Evolutionary conservation across 2,113 vertebrate species (phyloP), one percentile per base, ranked within the genome.

Genomic region (Xiphorhynchus elegans): DNA sequence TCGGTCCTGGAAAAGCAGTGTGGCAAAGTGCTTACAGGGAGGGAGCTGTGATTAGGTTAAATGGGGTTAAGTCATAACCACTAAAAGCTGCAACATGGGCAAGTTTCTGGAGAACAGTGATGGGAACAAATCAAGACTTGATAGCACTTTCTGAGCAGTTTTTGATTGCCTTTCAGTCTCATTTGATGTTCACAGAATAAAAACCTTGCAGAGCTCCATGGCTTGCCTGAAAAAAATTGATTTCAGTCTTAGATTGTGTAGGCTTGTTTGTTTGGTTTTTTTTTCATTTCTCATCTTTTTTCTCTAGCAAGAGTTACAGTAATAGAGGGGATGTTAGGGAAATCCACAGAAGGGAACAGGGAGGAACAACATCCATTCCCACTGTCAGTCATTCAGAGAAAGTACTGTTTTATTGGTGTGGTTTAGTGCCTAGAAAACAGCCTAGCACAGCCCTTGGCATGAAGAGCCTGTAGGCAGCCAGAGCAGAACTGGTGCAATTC

Each of bases 221-320:
- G 18, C 23, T 89, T 47, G 17, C 42, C 62, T 84, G 55, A 60
- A 35, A 82, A 90, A 87, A 70, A 46, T 11, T 68, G 47, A 24
- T 84, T 74, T 75, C 0, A 0, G 2, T 58, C 13, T 28, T 37
- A 26, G 55, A 23, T 6, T 70, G 15, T 33, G 49, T 3, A 11
- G 73, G 4, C 16, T 69, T 49, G 13, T 37, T 37, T 37, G 37
- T 37, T 37, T 21, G 20, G 33, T 33, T 56, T 52, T 87, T 46
- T 46, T 46, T 44, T 44, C 6, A 46, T 53, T 3, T 4, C 19
- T 63, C 10, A 16, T 16, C 2, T 2, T 77, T 23, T 23, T 49
- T 87, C 73, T 69, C 64, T 78, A 62, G 26, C 20, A 58, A 49
- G 55, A 39, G 13, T 50, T 64, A 40, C 4, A n/a, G 33, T 52